Evolutionary conservation across 2,888 invertebrate genomes (phyloP), one percentile per base, ranked within the genome.

Genomic region (Erebia aethiops): DNA sequence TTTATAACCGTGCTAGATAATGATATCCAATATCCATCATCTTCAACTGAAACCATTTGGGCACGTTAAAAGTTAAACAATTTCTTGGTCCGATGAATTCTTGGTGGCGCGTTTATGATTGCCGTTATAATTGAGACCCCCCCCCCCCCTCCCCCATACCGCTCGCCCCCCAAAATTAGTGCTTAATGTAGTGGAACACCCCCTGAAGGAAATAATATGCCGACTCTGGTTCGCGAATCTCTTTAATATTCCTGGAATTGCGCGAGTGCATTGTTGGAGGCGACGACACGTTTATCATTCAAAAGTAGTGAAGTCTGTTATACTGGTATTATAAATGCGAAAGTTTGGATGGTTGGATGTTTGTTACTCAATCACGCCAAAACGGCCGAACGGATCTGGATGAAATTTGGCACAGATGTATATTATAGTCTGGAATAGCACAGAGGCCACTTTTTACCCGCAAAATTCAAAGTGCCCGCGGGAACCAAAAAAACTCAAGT

Each of bases 101-200:
- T 52, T 57, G 67, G 51, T 49, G 26, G 18, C 35, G 63, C 63
- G 51, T 71, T 76, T 74, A 70, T 70, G 69, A 75, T 70, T 72
- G 75, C 76, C 77, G 71, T 74, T 74, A 77, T 76, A 77, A 76
- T 77, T 76, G 67, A 72, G 69, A 72, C 71, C 71, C 64, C 69
- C 70, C 16, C 18, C 61, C 49, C 8, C 49, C 21, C 5, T 5
- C 14, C 46, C 11, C 60, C 60, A 16, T 0, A 4, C 16, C 4
- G 4, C 46, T 46, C 52, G 1, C 56, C 21, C 75, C 75, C 71
- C 66, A 74, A 83, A 83, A 82, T 84, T 84, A 85, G 83, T 76
- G 86, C 82, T 86, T 87, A 91, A 90, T 91, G 91, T 86, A 80
- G 80, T 84, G 87, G 87, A 89, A 85, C 79, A 81, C 72, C 76